Evolutionary conservation across 2,888 invertebrate species (phyloP), one percentile per base, ranked within the genome.

Genomic region (Eupithecia subumbrata): DNA sequence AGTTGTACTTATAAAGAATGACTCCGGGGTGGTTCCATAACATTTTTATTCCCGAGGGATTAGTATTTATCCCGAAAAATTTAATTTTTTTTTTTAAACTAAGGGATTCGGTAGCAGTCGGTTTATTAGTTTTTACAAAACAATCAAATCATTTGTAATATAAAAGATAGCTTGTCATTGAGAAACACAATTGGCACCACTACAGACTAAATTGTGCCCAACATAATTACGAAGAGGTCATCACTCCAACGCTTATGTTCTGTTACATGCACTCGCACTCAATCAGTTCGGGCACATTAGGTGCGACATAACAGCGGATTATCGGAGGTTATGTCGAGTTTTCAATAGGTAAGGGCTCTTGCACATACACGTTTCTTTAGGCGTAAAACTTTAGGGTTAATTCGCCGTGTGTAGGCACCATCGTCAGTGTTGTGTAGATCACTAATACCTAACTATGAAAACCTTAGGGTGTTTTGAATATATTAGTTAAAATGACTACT

Each of bases 171-270:
- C 18, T 7, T 48, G 48, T n/a, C n/a, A 56, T 56, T 56, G 52
- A 56, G 52, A 22, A 16, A 25, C 25, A 25, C 60, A 25, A 60
- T 60, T 5, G 25, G 60, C 5, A 11, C 18, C 30, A 14, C 2
- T 37, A 1, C 2, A 12, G 34, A 64, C 22, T 30, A 30, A 64
- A 64, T 64, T 64, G 37, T 66, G 37, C 37, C 34, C 40, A 67
- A 22, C 67, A 66, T 64, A 40, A 67, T 64, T 8, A 34, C 5
- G 5, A 64, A 64, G 34, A 67, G 67, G 67, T 67, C 67, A 66
- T 40, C n/a, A 67, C 12, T 22, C 66, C 16, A 66, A 34, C 34
- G 34, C 1, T 67, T 34, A 67, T 30, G 52, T 3, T n/a, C 52
- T n/a, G 9, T n/a, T n/a, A 30, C n/a, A 40, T 67, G 3, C 2